Evolutionary conservation across 2,888 invertebrate species (phyloP), one percentile per base, ranked within the genome.

Genomic region (Spodoptera exigua): DNA sequence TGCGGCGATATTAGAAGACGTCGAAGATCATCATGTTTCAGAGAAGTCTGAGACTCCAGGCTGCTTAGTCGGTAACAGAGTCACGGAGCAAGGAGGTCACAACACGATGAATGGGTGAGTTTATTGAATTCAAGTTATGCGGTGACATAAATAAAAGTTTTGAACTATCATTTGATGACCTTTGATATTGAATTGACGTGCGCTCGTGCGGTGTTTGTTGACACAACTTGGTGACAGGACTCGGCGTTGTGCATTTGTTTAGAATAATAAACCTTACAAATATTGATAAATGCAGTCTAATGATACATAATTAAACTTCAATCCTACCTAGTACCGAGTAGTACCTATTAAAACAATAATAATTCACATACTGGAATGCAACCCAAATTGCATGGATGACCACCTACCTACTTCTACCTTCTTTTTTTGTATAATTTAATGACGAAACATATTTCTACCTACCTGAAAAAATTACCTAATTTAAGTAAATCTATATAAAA

Each of bases 1-100:
- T 11, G 90, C 92, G 7, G 94, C 93, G 32, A 94, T 94, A 55
- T 76, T 94, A 76, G 91, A 92, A 70, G 93, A 94, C 87, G 87
- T 90, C 13, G 94, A 94, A 63, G 89, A 86, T 18, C 87, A 93
- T 49, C 88, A 93, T 78, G 76, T 93, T 54, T 82, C 93, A 36
- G 89, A 89, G 10, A 92, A 87, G 70, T 84, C 84, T 13, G 93
- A 94, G 77, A 93, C 94, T 32, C 94, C 94, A 35, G 92, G 94
- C 34, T 93, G 93, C 76, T 79, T 94, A 67, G 85, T 93, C 68
- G 83, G 82, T 13, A 85, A 85, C 71, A 86, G 82, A 72, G 83
- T 83, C 11, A 89, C 89, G 86, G 90, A 89, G 52, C 82, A 87
- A 70, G 85, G 80, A 60, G 65, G 72, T 53, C 86, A 86, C 51